phyloP scores from a whole-genome alignment of 2,888 invertebrate species.

The Metallyticus violacea region DNA sequence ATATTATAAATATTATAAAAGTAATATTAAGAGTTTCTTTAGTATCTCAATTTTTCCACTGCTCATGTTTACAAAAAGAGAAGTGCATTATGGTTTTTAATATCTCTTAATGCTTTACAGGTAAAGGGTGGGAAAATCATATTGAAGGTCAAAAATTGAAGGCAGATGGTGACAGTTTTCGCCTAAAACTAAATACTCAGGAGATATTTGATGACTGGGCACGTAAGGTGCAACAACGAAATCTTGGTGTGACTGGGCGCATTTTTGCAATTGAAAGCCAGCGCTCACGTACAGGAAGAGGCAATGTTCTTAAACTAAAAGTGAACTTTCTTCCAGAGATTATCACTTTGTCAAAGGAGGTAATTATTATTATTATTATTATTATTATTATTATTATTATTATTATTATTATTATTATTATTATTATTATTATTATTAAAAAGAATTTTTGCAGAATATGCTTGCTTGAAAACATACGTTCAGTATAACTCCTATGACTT shows the following conservation, averaged over 20 bases:
- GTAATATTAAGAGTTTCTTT: too few species aligned
- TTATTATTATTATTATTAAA: too few species aligned
- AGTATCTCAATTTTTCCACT: too few species aligned
- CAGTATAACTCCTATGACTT: too few species aligned
- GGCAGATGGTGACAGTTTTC: slow-evolving; percentile 96
- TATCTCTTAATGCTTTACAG: slow-evolving; percentile 45
- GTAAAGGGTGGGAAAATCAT: slow-evolving; percentile 98
- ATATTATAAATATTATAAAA: too few species aligned
- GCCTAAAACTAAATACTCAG: slow-evolving; percentile 91
- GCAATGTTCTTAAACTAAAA: slow-evolving; percentile 81
- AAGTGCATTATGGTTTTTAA: too few species aligned
- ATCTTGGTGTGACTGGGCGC: slow-evolving; percentile 88
- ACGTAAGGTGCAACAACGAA: slow-evolving; percentile 87
- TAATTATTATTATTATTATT: slow-evolving; percentile 39
- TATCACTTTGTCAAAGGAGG: slow-evolving; percentile 97
- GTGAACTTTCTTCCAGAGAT: slow-evolving; percentile 97
- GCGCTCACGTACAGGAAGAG: slow-evolving; percentile 68
- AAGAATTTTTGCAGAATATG: too few species aligned
- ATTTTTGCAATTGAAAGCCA: slow-evolving; percentile 85
- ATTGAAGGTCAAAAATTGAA: slow-evolving; percentile 97
- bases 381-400: too few species aligned
- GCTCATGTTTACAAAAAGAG: too few species aligned
- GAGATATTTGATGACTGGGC: slow-evolving; percentile 99
- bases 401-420: too few species aligned
- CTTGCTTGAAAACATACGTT: not conserved